phyloP scores from a whole-genome alignment of 1,140 invertebrate species.

The roundworm (Caenorhabditis elegans) region WBcel235 BX284606.5:1230001-1230500 shows the following conservation, averaged over 20 bases:
- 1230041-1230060: constrained; percentile 35
- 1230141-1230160: background rate
- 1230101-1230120: constrained; percentile 38
- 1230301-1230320: constrained; percentile 45
- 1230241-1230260: constrained; percentile 9
- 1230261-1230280: constrained; percentile 49
- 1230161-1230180: background rate
- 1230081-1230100: constrained; percentile 48
- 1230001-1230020: constrained; percentile 41
- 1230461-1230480: too few species aligned
- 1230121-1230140: background rate
- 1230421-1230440: too few species aligned
- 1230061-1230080: constrained; percentile 42
- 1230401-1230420: constrained; percentile 53
- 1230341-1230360: constrained; percentile 46
- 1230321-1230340: constrained; percentile 47
- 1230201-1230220: too few species aligned
- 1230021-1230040: constrained; percentile 44
- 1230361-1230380: constrained; percentile 26
- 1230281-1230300: constrained; percentile 40
- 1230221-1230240: too few species aligned
- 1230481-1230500: too few species aligned
- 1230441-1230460: too few species aligned
- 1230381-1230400: constrained; percentile 42
- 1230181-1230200: too few species aligned